phyloP scores from a whole-genome alignment of 2,888 invertebrate species.

The Nesidiocoris tenuis region DNA sequence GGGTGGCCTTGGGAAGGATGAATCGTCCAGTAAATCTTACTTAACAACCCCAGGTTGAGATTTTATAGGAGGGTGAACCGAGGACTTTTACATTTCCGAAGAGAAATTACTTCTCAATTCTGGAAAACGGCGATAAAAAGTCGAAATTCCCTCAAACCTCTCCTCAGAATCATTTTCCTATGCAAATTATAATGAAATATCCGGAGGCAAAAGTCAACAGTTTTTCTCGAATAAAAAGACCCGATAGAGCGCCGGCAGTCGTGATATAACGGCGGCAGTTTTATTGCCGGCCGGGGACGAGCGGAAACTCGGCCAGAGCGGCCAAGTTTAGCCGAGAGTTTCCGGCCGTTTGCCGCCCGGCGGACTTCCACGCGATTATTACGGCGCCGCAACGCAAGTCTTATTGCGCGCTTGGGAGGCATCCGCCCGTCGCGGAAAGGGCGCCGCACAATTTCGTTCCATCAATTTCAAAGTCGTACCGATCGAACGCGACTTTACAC shows the following conservation, averaged over 20 bases:
- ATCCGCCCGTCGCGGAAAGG: conserved; percentile 5
- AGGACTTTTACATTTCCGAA: too few relatives aligned
- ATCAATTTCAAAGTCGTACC: conserved; percentile 14
- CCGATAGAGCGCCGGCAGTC: neutral
- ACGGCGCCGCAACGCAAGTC: conserved; percentile 1
- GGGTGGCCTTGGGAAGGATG: neutral
- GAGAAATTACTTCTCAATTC: too few relatives aligned
- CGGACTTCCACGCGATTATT: neutral
- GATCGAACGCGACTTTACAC: conserved; percentile 12
- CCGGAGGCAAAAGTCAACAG: neutral
- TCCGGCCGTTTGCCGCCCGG: neutral
- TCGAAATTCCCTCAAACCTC: too few relatives aligned
- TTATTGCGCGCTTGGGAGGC: conserved; percentile 27
- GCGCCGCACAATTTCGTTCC: conserved; percentile 20
- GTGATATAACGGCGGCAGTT: neutral
- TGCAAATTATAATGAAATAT: too few relatives aligned
- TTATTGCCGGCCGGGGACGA: neutral
- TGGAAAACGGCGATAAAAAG: too few relatives aligned
- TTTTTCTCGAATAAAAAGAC: neutral
- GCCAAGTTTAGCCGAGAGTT: neutral
- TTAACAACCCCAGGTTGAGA: too few relatives aligned
- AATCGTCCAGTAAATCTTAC: neutral
- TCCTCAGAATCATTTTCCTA: too few relatives aligned
- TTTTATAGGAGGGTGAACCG: too few relatives aligned
- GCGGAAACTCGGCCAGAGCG: neutral